Evolutionary conservation across 2,888 invertebrate species (phyloP), one percentile per base, ranked within the genome.

Genomic region (Atrina japonica): DNA sequence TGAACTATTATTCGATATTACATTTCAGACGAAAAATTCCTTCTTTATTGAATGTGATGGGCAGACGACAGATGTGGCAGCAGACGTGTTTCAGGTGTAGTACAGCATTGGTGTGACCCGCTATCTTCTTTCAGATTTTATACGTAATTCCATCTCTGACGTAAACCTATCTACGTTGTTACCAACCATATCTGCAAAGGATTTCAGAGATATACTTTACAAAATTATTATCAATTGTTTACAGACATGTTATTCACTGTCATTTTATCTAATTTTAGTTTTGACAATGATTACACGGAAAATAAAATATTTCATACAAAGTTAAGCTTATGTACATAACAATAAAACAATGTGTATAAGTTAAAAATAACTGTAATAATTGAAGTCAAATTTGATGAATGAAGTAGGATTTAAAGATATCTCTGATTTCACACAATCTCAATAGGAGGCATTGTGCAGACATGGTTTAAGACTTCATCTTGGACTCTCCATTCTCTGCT

Each of bases 21-120:
- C 11, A 67, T 83, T 83, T 61, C 82, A 83, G 83, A 83, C 81
- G 82, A 83, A 75, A 81, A 74, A 53, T 82, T 83, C 73, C 82
- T 83, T 53, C 83, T 83, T 71, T 79, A 83, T 72, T 82, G 76
- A 73, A 41, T 30, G 74, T 77, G 80, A 81, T 77, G 77, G 79
- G 82, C 80, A 71, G 78, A 75, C 69, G 75, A 64, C 63, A 50
- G 58, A 50, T 30, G 67, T 64, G 50, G 43, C 41, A 41, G 56
- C 47, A 45, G 66, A 72, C 64, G 49, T 47, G 47, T 60, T 67
- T 67, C 71, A 72, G 71, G 71, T 72, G 63, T 63, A 66, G 66
- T 72, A 72, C 60, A 67, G 47, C 67, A 67, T 67, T 82, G 83
- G 83, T 83, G 83, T 83, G 82, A 82, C 75, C 66, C 43, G 56